phyloP scores from a whole-genome alignment of 2,797 vertebrate genomes.

The Syngnathus acus region DNA sequence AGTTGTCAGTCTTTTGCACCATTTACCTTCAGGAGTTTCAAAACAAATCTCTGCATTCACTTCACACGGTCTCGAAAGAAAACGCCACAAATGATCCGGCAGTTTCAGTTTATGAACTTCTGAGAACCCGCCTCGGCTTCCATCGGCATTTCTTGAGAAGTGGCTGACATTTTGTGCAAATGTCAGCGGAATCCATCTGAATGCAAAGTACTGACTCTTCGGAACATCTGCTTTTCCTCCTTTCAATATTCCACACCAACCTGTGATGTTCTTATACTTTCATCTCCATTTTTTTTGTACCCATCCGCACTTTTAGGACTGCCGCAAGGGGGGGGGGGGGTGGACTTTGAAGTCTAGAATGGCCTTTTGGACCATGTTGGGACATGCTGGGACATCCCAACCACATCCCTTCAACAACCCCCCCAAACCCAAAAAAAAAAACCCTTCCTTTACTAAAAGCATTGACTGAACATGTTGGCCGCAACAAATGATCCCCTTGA shows the following conservation, averaged over 20 bases:
- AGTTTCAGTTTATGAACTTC: background rate
- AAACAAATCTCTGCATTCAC: too few species aligned
- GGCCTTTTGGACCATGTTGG: constrained; percentile 42
- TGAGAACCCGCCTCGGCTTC: background rate
- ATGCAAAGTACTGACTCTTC: background rate
- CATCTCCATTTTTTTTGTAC: constrained; percentile 1
- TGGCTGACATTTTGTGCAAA: constrained; percentile 5
- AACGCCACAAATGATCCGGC: background rate
- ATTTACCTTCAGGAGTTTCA: too few species aligned
- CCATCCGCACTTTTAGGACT: background rate
- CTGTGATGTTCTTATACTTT: background rate
- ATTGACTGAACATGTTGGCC: constrained; percentile 17
- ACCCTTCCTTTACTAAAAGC: constrained; percentile 7
- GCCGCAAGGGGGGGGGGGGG: background rate
- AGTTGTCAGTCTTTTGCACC: background rate
- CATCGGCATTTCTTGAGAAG: background rate
- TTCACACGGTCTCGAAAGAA: too few species aligned
- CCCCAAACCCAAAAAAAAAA: constrained; percentile 4
- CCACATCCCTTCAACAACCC: constrained; percentile 24
- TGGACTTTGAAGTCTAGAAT: constrained; percentile 64
- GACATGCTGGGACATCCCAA: constrained; percentile 52
- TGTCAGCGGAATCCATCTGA: background rate
- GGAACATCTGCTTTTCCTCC: constrained; percentile 10
- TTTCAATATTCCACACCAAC: background rate
- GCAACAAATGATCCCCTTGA: constrained; percentile 28